phyloP scores from a whole-genome alignment of 2,888 invertebrate genomes.

The Trichogramma dendrolimi region DNA sequence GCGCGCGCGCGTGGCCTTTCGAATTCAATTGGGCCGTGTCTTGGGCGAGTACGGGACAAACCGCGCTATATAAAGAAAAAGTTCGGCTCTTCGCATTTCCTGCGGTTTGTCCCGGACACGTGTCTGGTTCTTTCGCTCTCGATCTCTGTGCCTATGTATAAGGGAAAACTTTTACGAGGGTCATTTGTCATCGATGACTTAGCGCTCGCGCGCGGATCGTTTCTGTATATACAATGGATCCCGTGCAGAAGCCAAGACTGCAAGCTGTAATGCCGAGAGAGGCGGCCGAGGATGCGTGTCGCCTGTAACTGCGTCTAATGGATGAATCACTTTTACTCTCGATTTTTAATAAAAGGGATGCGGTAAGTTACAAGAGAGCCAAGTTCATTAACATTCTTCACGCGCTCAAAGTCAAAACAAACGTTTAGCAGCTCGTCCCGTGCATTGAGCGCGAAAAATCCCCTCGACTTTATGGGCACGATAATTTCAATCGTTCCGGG shows the following conservation, averaged over 20 bases:
- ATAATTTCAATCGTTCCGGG: slow-evolving; percentile 24
- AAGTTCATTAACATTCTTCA: too few relatives aligned
- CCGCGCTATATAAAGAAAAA: too few relatives aligned
- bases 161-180: background rate
- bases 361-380: too few relatives aligned
- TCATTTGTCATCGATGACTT: slow-evolving; percentile 40
- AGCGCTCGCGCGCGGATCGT: slow-evolving; percentile 20
- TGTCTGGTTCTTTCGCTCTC: too few relatives aligned
- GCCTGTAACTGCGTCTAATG: background rate
- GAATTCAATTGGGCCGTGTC: too few relatives aligned
- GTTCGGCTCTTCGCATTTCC: too few relatives aligned
- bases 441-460: background rate
- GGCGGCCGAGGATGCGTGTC: background rate
- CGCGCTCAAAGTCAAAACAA: too few relatives aligned
- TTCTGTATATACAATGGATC: background rate
- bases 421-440: background rate
- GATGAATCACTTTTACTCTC: background rate
- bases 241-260: background rate
- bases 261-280: too few relatives aligned
- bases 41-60: too few relatives aligned
- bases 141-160: too few relatives aligned
- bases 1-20: too few relatives aligned
- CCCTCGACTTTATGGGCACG: background rate
- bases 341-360: background rate
- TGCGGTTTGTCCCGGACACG: too few relatives aligned